Evolutionary conservation across 1,140 invertebrate species (phyloP).

Genomic region (Samia ricini): DNA sequence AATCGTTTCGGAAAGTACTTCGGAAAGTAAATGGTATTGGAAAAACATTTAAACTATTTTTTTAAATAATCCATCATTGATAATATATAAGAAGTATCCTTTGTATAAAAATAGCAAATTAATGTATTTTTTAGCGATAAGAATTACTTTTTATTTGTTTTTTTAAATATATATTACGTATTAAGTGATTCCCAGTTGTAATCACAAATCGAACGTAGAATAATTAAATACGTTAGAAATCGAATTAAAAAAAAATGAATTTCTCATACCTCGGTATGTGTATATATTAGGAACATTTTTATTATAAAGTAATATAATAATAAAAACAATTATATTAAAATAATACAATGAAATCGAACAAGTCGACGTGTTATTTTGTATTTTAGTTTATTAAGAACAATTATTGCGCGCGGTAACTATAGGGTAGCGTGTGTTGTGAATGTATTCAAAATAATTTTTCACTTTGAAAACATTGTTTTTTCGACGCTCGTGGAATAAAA

Average conservation of each 20-base stretch:
- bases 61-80: no score
- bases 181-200: neutral
- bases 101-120: neutral
- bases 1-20: no score
- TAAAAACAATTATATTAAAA: constrained; percentile 66
- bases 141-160: neutral
- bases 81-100: no score
- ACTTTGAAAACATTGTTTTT: no score
- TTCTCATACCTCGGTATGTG: neutral
- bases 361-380: constrained; percentile 19
- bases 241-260: neutral
- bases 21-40: no score
- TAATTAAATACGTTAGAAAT: neutral
- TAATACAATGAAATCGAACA: constrained; percentile 55
- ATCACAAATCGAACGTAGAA: neutral
- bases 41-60: no score
- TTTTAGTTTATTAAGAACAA: constrained; percentile 7
- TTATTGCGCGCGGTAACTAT: neutral
- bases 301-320: constrained; percentile 39
- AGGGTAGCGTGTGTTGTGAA: neutral
- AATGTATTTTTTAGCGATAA: neutral
- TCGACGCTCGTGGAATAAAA: no score
- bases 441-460: no score
- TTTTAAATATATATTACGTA: neutral
- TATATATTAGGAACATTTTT: neutral